phyloP scores from a whole-genome alignment of 1,140 invertebrate genomes.

The Cataglyphis hispanica region DNA sequence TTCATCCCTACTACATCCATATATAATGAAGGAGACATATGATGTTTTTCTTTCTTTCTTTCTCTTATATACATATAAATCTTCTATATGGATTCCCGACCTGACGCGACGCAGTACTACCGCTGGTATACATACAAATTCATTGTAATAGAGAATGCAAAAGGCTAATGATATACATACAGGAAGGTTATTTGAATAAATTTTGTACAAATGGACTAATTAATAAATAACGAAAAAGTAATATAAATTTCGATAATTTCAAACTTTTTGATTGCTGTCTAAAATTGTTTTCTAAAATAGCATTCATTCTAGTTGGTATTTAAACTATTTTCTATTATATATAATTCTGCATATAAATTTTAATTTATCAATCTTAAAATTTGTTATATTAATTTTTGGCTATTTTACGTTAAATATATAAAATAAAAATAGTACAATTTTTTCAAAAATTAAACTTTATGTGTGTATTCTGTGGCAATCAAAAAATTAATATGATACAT shows the following conservation, averaged over 20 bases:
- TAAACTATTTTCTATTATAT: too few relatives aligned
- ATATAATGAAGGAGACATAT: neutral
- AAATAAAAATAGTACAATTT: neutral
- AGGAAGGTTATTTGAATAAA: slow-evolving; percentile 60
- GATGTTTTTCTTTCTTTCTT: slow-evolving; percentile 16
- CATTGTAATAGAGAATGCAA: slow-evolving; percentile 19
- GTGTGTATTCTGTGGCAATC: neutral
- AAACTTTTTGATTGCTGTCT: neutral
- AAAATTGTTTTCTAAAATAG: neutral
- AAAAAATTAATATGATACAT: slow-evolving; percentile 66
- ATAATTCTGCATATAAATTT: too few relatives aligned
- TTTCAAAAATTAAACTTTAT: neutral
- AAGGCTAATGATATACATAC: slow-evolving; percentile 24
- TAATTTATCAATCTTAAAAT: neutral
- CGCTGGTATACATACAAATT: neutral
- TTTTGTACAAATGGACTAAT: neutral
- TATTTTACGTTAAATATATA: neutral
- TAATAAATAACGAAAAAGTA: neutral
- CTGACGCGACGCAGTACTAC: too few relatives aligned
- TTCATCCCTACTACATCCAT: slow-evolving; percentile 71
- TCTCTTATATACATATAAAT: neutral
- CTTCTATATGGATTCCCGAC: too few relatives aligned
- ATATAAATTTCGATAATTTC: neutral
- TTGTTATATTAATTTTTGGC: neutral
- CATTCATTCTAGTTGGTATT: neutral